phyloP scores from a whole-genome alignment of 92 coral and sea anemone species.

The Ricordea florida region DNA sequence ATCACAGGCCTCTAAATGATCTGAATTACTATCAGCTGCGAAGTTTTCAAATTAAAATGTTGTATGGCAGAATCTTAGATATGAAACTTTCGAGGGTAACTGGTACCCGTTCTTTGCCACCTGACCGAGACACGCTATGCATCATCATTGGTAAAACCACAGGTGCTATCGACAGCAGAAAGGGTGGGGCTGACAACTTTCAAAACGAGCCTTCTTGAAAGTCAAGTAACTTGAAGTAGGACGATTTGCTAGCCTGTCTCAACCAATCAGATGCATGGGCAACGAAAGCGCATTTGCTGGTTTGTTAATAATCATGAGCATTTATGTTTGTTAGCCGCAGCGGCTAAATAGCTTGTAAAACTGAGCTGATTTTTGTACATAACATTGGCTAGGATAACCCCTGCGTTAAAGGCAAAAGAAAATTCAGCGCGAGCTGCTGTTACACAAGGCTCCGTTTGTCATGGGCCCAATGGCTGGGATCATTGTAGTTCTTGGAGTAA shows the following conservation, averaged over 20 bases:
- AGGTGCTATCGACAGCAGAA: too few species aligned
- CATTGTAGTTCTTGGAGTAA: conserved; percentile 70
- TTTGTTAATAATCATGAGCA: conserved; percentile 31
- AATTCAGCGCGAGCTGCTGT: not conserved
- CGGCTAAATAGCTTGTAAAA: conserved; percentile 17
- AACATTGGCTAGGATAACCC: not conserved
- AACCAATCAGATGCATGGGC: not conserved
- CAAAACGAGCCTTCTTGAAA: too few species aligned
- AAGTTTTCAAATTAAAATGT: too few species aligned
- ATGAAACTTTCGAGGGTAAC: too few species aligned
- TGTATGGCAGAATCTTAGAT: too few species aligned
- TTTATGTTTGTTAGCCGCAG: not conserved
- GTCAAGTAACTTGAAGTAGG: not conserved
- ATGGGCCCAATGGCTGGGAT: conserved; percentile 76
- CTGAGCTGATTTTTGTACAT: not conserved
- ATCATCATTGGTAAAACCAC: too few species aligned
- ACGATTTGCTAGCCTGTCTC: not conserved
- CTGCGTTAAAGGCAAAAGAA: not conserved
- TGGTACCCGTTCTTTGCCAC: too few species aligned
- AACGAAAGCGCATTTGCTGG: conserved; percentile 5
- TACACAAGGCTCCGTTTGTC: not conserved
- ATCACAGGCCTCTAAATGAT: too few species aligned
- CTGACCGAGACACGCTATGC: too few species aligned
- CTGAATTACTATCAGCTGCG: too few species aligned
- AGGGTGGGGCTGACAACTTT: too few species aligned